These are phyloP conservation scores for Tokudaia tokunoshimensis DNA, from an alignment of 2,797 vertebrate species.

Conservation along the genomic window DNA sequence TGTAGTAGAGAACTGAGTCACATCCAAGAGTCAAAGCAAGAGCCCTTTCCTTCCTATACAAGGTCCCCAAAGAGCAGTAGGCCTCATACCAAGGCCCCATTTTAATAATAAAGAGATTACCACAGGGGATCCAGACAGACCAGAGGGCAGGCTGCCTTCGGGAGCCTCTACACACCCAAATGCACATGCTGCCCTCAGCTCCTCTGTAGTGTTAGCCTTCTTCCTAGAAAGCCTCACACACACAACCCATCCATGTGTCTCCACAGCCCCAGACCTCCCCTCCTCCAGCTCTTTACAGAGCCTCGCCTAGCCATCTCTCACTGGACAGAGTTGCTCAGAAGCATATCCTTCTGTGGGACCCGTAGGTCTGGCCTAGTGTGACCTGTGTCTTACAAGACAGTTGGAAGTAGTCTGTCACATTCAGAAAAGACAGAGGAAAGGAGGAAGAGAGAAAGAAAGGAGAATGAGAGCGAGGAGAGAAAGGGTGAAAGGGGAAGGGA, in stretches of 20 bases:
- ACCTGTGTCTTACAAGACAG: background rate
- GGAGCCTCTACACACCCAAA: background rate
- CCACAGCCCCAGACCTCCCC: background rate
- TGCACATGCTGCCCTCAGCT: background rate
- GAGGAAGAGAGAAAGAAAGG: fast-evolving
- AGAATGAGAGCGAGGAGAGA: too few species aligned
- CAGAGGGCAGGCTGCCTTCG: background rate
- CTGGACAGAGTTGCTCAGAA: background rate
- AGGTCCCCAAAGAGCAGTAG: background rate
- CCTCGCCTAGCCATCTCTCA: background rate
- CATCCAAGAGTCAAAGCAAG: background rate
- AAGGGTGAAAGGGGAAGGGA: fast-evolving
- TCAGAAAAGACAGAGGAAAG: background rate
- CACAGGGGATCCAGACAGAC: background rate
- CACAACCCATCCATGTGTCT: background rate
- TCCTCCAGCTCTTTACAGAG: background rate
- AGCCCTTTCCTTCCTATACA: background rate
- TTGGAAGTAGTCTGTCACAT: background rate
- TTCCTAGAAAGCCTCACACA: background rate
- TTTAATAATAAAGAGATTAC: background rate
- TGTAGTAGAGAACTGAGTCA: background rate
- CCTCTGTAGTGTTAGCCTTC: background rate
- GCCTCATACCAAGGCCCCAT: fast-evolving
- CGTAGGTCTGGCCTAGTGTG: background rate
- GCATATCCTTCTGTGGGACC: background rate